A percentile compares a stretch with the other conserved stretches of the same genome.
Conservation (phyloP, 2,113 vertebrate species). For the Mustela nigripes region DNA sequence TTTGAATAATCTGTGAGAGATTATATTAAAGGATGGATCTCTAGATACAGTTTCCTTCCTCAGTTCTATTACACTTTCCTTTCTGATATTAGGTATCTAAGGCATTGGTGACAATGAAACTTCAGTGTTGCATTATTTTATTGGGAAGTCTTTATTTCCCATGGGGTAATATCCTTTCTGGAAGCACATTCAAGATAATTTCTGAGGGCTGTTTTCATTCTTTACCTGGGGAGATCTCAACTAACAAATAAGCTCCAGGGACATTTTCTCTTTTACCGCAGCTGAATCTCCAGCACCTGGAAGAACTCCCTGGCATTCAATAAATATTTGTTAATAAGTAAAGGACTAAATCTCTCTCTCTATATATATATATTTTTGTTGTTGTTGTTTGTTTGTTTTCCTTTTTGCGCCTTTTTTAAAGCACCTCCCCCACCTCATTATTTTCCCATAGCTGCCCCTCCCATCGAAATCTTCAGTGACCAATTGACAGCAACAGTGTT, state of each 20-base stretch:
- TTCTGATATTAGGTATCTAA: constrained; percentile 55
- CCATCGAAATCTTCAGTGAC: neutral
- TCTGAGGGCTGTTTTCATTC: constrained; percentile 22
- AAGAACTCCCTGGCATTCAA: neutral
- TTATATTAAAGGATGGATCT: constrained; percentile 14
- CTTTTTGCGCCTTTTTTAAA: constrained; percentile 23
- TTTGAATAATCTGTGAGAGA: constrained; percentile 36
- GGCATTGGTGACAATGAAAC: neutral
- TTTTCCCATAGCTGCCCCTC: neutral
- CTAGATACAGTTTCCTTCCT: neutral
- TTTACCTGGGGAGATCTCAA: neutral
- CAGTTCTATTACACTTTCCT: neutral
- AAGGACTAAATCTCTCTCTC: neutral
- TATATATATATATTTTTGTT: neutral
- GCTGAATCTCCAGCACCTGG: neutral
- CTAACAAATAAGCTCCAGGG: neutral
- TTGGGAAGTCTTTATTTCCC: constrained; percentile 60
- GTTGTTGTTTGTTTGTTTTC: neutral
- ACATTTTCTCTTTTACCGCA: neutral
- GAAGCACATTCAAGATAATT: neutral
- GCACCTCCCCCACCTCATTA: too few relatives aligned
- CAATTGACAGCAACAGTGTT: neutral
- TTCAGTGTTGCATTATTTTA: constrained; percentile 21
- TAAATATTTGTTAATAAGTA: constrained; percentile 25
- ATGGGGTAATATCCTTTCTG: neutral